These are phyloP conservation scores for Pocota personata DNA, from an alignment of 2,888 invertebrate species.

Conservation along the genomic window DNA sequence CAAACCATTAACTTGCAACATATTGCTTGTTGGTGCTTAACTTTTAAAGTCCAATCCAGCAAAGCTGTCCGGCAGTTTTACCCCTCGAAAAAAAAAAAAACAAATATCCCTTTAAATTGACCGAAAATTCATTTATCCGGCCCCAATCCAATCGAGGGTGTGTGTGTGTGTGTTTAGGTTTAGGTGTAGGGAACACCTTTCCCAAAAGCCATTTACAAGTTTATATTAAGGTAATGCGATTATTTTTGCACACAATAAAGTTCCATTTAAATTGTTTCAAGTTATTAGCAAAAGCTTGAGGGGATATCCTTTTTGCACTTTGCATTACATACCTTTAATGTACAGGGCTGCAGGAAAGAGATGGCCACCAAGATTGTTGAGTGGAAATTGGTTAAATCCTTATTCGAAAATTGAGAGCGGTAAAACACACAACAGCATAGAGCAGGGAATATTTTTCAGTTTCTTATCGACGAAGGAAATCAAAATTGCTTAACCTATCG, in stretches of 20 bases:
- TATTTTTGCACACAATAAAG: slow-evolving; percentile 69
- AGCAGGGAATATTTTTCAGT: neutral
- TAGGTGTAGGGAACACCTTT: neutral
- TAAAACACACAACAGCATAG: neutral
- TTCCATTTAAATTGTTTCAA: slow-evolving; percentile 67
- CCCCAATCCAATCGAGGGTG: neutral
- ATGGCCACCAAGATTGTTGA: slow-evolving; percentile 28
- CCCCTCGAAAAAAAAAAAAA: neutral
- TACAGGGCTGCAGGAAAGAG: neutral
- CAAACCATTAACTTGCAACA: slow-evolving; percentile 31
- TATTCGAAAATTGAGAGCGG: neutral
- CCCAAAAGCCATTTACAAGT: slow-evolving; percentile 41
- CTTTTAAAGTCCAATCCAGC: slow-evolving; percentile 8
- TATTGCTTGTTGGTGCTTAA: slow-evolving; percentile 21
- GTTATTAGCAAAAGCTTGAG: slow-evolving; percentile 63
- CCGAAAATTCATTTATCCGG: slow-evolving; percentile 42
- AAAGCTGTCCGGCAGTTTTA: neutral
- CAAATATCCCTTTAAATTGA: slow-evolving; percentile 38
- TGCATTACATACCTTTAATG: neutral
- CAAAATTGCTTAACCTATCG: slow-evolving; percentile 29
- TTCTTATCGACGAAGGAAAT: slow-evolving; percentile 14
- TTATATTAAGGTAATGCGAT: slow-evolving; percentile 64
- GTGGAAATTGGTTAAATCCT: slow-evolving; percentile 50
- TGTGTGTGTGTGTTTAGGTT: neutral
- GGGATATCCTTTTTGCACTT: slow-evolving; percentile 41